Base-by-base conservation (phyloP, 2,888 invertebrate genomes). In the Pasiphila rectangulata region DNA sequence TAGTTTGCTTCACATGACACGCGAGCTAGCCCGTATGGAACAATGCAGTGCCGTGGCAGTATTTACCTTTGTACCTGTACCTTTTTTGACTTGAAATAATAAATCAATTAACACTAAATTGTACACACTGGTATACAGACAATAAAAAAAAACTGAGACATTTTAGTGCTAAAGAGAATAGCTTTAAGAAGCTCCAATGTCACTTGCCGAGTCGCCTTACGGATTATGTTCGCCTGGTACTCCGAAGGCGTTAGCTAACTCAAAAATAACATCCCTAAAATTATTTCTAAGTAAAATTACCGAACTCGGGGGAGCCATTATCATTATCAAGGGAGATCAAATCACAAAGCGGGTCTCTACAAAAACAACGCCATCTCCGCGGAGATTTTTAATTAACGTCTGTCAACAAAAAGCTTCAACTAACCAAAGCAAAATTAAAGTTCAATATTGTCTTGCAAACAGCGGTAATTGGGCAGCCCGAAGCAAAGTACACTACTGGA, bases 361-460 rank as follows among this genome's bases (percentile, higher is more conserved):
- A 34, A 45, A 54, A 57, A 56, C 51, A 50, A 41, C 46, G 45
- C 21, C 21, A 46, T 50, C 43, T 36, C 19, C 15, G 19, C 24
- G 50, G 51, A 56, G 40, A 52, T 39, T 52, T 54, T 54, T 58
- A 58, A 58, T 58, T 58, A 56, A 37, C 46, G 48, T 51, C 38
- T 51, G 58, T 56, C 58, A 56, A 56, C 58, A 58, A 9, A n/a
- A 49, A 48, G 54, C 52, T 54, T 46, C 44, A 36, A 61, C 57
- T 64, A 65, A 63, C 57, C 57, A 61, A 61, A 67, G 53, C 56
- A 51, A 65, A 75, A 75, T 78, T 69, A 71, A 75, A 73, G 68
- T 75, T 67, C 70, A 71, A 77, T 75, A 76, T 72, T 69, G 65
- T 60, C 61, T 56, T 56, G 57, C 71, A 76, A 83, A 82, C 77